A percentile compares a stretch with the other conserved stretches of the same genome.
phyloP scores from a whole-genome alignment of 2,113 vertebrate genomes.

The Elephas maximus region DNA sequence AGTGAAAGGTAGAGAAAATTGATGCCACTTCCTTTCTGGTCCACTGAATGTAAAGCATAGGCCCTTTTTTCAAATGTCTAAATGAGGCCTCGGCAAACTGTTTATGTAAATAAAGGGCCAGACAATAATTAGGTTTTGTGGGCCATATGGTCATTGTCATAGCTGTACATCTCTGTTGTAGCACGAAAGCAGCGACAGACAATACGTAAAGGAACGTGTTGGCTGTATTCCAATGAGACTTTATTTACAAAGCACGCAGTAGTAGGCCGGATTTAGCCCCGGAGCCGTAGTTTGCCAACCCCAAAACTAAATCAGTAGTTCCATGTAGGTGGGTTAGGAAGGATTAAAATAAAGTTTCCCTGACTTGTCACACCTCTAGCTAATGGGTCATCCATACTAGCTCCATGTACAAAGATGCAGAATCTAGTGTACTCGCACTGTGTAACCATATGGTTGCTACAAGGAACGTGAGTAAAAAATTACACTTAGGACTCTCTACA shows the following conservation, averaged over 20 bases:
- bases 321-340: neutral
- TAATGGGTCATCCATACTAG: neutral
- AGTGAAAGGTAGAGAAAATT: neutral
- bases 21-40: neutral
- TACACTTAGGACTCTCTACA: neutral
- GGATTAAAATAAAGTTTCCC: conserved; percentile 1
- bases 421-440: conserved; percentile 20
- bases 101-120: neutral
- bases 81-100: neutral
- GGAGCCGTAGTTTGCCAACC: neutral
- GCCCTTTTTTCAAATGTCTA: neutral
- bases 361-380: conserved; percentile 7
- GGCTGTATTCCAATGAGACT: neutral
- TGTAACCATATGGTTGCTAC: neutral
- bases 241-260: neutral
- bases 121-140: neutral
- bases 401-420: neutral
- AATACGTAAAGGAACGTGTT: neutral
- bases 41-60: neutral
- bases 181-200: neutral
- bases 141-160: neutral
- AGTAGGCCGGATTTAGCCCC: neutral
- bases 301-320: neutral
- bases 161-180: neutral
- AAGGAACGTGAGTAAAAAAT: neutral